Evolutionary conservation across 2,797 vertebrate genomes (phyloP), one percentile per base, ranked within the genome.

Genomic region (Prionace glauca): DNA sequence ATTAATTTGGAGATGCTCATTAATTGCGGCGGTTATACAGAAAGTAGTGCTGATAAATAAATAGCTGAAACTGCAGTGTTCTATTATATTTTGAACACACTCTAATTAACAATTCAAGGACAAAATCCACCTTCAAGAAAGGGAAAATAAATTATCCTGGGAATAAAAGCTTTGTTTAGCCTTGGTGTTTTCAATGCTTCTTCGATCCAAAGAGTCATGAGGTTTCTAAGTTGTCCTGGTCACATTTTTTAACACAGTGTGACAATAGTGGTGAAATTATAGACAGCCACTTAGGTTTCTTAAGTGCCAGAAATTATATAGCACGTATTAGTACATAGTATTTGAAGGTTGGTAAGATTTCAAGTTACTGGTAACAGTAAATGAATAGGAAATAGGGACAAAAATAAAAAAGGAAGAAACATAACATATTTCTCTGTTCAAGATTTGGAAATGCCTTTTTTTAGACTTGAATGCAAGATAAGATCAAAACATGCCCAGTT

Each of bases 91-190:
- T 22, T 92, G 62, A 92, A 92, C 62, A 67, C 22, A 92, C n/a
- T 67, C n/a, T 69, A 92, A 92, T 92, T 92, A 91, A 90, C 29
- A 62, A 91, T 91, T 91, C 88, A 36, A 22, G 32, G 14, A 91
- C 60, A 1, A 91, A 91, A 65, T n/a, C n/a, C 16, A 81, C 18
- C 41, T 81, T 41, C n/a, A 81, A 81, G 16, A 36, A 81, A n/a
- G 16, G n/a, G 77, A 81, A 81, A 81, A 81, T n/a, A 20, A 81
- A 18, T 36, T 81, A n/a, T 41, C 20, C n/a, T 18, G 32, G n/a
- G 41, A 81, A 0, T 81, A 36, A 18, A 41, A n/a, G 77, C n/a
- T 20, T 36, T 79, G 77, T 36, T 36, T 36, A 41, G 77, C n/a
- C 77, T 81, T 41, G 77, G 16, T 41, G n/a, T 36, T 81, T 81